phyloP scores from a whole-genome alignment of 2,797 vertebrate species.

The Urophycis tenuis region DNA sequence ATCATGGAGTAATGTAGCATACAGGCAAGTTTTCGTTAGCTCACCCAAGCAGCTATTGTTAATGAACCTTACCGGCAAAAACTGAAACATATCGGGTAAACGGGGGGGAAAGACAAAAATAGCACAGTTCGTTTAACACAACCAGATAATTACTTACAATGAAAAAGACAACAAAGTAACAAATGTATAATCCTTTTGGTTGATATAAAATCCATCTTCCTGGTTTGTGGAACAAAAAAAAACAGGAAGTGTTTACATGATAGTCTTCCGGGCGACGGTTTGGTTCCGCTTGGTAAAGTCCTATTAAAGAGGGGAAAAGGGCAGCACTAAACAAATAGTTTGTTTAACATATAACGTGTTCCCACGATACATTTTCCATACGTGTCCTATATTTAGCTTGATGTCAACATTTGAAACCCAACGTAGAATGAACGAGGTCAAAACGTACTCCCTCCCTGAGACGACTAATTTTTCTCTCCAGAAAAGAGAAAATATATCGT shows the following conservation, averaged over 20 bases:
- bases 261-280: slow-evolving; percentile 50
- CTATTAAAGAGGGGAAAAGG: not conserved
- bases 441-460: not conserved
- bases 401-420: not conserved
- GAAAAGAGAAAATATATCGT: not conserved
- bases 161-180: slow-evolving; percentile 44
- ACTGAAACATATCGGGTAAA: slow-evolving; percentile 1
- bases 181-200: slow-evolving; percentile 48
- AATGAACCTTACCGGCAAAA: slow-evolving; percentile 35
- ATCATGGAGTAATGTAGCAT: slow-evolving; percentile 49
- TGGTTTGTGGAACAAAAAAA: slow-evolving; percentile 57
- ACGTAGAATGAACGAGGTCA: not conserved
- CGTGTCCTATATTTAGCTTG: not conserved
- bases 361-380: not conserved
- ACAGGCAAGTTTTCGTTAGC: slow-evolving; percentile 30
- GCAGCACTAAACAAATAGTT: not conserved
- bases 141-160: slow-evolving; percentile 44
- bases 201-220: slow-evolving; percentile 69
- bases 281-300: slow-evolving; percentile 41
- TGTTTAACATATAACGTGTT: not conserved
- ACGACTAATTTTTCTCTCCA: not conserved
- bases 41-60: slow-evolving; percentile 25
- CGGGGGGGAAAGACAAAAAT: rapidly evolving
- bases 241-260: slow-evolving; percentile 49
- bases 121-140: not conserved